A percentile compares a stretch with the other conserved stretches of the same genome.
Conservation (phyloP, 2,888 invertebrate species). For the Monoplex corrugatus region DNA sequence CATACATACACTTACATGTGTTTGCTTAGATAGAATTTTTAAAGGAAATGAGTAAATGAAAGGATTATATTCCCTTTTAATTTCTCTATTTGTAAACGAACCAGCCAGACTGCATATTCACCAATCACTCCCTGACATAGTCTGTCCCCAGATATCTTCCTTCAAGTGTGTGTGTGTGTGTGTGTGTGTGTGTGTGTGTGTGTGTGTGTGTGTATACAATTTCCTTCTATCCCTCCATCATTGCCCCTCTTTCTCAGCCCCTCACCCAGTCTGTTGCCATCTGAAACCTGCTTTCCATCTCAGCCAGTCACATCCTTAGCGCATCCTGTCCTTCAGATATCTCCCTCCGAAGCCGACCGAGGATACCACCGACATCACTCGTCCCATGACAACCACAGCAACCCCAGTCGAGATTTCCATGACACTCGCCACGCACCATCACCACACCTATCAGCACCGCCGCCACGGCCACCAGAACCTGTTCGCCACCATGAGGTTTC, state of each 20-base stretch:
- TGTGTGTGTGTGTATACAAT: not conserved
- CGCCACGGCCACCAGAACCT: slow-evolving; percentile 46
- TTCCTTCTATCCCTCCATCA: no score
- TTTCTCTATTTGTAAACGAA: no score
- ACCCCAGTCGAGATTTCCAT: not conserved
- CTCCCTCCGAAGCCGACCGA: slow-evolving; percentile 42
- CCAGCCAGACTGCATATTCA: no score
- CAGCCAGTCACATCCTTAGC: not conserved
- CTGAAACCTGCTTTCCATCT: no score
- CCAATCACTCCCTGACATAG: no score
- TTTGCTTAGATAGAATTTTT: no score
- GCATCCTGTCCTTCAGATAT: slow-evolving; percentile 38
- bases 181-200: not conserved
- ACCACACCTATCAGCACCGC: slow-evolving; percentile 17
- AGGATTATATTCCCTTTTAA: no score
- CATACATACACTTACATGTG: no score
- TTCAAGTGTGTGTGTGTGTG: not conserved
- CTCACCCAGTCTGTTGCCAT: no score
- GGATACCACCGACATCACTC: slow-evolving; percentile 35
- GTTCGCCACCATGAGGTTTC: not conserved
- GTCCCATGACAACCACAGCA: not conserved
- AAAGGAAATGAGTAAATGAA: no score
- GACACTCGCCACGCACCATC: not conserved
- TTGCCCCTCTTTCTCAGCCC: no score
- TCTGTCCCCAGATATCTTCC: no score